Conservation (phyloP, 2,113 vertebrate species). For the Zosterops pallidus region DNA sequence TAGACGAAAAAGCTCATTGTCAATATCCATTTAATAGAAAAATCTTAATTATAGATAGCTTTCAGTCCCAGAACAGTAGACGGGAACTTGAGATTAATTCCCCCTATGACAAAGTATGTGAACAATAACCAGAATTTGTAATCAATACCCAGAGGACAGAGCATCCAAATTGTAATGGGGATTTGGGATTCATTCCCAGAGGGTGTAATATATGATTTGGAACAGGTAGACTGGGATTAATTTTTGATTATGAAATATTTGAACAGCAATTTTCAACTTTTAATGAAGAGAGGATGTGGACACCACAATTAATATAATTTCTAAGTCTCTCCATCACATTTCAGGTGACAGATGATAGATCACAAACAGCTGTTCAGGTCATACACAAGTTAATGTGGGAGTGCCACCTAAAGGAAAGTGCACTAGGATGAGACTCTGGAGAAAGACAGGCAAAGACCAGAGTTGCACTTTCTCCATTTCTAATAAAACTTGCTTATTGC, state of each 20-base stretch:
- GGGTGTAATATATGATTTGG: conserved; percentile 39
- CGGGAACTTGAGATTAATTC: conserved; percentile 61
- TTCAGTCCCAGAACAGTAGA: conserved; percentile 64
- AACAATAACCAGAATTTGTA: conserved; percentile 67
- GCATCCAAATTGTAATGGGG: conserved; percentile 60
- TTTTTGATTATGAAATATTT: conserved; percentile 64
- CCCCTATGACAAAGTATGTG: conserved; percentile 57
- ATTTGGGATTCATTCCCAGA: conserved; percentile 66
- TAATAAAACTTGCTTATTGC: conserved; percentile 6
- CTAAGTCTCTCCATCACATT: neutral
- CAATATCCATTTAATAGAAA: conserved; percentile 60
- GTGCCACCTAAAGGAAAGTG: conserved; percentile 36
- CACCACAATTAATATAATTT: conserved; percentile 43
- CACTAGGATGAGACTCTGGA: neutral
- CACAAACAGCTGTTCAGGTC: neutral
- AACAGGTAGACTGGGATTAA: conserved; percentile 65
- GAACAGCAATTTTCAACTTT: conserved; percentile 55
- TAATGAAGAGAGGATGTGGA: conserved; percentile 54
- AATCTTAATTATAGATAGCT: conserved; percentile 69
- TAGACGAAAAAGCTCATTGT: neutral
- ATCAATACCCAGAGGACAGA: conserved; percentile 61
- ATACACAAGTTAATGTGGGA: conserved; percentile 28
- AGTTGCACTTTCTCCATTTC: neutral
- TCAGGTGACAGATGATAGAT: conserved; percentile 13
- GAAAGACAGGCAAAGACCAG: neutral